phyloP scores from a whole-genome alignment of 2,797 vertebrate genomes.

The Enteromius trimaculatus region DNA sequence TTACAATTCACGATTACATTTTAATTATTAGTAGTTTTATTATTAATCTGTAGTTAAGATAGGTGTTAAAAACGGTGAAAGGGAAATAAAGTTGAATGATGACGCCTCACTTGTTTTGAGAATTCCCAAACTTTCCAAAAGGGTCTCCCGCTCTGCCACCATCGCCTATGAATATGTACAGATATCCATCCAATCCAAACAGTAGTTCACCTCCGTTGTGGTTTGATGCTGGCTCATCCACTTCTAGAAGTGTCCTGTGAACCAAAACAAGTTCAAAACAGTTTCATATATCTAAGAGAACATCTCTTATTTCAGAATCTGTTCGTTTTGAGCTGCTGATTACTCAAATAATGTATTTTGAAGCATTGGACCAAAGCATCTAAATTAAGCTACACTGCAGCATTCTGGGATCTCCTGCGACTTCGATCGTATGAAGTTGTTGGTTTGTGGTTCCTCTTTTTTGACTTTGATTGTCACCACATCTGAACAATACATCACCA shows the following conservation, averaged over 20 bases:
- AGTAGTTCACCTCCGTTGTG: slow-evolving; percentile 87
- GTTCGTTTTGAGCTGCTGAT: background rate
- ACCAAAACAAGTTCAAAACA: background rate
- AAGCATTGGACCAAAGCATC: background rate
- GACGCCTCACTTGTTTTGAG: slow-evolving; percentile 83
- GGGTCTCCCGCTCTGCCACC: slow-evolving; percentile 84
- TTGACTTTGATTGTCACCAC: background rate
- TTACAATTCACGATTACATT: background rate
- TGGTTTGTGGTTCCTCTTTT: background rate
- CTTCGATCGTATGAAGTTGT: background rate
- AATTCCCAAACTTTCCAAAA: slow-evolving; percentile 85
- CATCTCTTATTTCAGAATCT: background rate
- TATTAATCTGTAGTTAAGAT: background rate
- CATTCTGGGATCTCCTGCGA: background rate
- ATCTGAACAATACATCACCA: background rate
- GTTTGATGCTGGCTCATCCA: slow-evolving; percentile 83
- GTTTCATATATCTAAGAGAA: background rate
- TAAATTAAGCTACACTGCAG: background rate
- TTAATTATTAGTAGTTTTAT: too few relatives aligned
- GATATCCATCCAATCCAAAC: slow-evolving; percentile 81
- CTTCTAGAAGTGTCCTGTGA: slow-evolving; percentile 80
- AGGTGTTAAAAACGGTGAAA: background rate
- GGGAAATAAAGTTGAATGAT: too few relatives aligned
- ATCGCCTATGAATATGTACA: slow-evolving; percentile 86
- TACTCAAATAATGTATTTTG: background rate